A percentile compares a stretch with the other conserved stretches of the same genome.
Conservation (phyloP, 1,140 invertebrate species). For the Heliconius nattereri region DNA sequence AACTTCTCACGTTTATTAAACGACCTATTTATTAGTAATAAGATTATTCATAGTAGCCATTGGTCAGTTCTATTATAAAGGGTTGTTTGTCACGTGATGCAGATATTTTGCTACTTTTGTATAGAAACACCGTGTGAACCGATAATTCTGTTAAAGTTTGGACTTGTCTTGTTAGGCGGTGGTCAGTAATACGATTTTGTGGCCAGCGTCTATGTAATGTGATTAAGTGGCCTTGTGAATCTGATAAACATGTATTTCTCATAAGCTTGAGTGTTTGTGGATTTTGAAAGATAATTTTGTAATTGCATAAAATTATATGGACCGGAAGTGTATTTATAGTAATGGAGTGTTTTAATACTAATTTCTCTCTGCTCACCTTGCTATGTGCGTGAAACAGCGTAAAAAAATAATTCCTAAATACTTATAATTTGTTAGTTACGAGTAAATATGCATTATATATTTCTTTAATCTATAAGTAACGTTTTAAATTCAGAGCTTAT, state of each 20-base stretch:
- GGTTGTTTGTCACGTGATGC: conserved; percentile 6
- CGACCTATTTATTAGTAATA: neutral
- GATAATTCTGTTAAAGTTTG: conserved; percentile 1
- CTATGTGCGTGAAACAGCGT: too few relatives aligned
- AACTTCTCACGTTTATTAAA: conserved; percentile 20
- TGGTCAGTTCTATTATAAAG: conserved; percentile 19
- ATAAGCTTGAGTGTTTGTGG: too few relatives aligned
- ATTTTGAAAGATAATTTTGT: too few relatives aligned
- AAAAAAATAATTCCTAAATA: too few relatives aligned
- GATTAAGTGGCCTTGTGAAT: conserved; percentile 54
- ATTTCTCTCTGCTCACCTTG: too few relatives aligned
- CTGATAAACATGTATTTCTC: neutral
- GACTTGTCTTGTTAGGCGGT: neutral
- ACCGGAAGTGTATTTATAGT: too few relatives aligned
- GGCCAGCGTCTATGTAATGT: conserved; percentile 48
- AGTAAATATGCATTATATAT: too few relatives aligned
- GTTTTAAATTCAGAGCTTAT: too few relatives aligned
- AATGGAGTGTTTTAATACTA: too few relatives aligned
- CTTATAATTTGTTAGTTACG: too few relatives aligned
- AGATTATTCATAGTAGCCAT: conserved; percentile 23
- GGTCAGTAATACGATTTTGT: conserved; percentile 61
- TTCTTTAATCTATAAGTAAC: too few relatives aligned
- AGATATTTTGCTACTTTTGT: neutral
- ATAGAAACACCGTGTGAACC: neutral
- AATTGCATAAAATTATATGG: too few relatives aligned